These are phyloP conservation scores for Eciton burchellii DNA, from an alignment of 1,140 invertebrate species.

Conservation along the genomic window DNA sequence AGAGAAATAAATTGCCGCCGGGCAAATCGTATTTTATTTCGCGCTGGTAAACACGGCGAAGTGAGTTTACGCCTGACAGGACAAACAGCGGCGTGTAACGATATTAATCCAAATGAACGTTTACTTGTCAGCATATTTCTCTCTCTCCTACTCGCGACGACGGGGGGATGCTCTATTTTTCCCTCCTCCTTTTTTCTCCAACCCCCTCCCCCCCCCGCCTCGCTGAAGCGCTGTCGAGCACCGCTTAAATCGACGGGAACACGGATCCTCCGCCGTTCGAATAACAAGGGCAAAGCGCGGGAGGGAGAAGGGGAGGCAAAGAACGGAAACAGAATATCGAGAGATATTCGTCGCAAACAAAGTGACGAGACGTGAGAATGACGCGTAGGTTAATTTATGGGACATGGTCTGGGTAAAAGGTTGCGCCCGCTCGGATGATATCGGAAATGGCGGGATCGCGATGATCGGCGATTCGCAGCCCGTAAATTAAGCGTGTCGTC, in stretches of 20 bases:
- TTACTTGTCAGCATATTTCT: slow-evolving; percentile 68
- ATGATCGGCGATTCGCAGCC: slow-evolving; percentile 22
- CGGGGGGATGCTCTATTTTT: slow-evolving; percentile 53
- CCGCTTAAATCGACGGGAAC: slow-evolving; percentile 30
- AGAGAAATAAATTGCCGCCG: slow-evolving; percentile 67
- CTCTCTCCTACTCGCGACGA: slow-evolving; percentile 44
- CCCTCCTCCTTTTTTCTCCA: background rate
- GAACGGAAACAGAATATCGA: too few species aligned
- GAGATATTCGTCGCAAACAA: background rate
- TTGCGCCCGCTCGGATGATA: background rate
- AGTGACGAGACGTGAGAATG: slow-evolving; percentile 1
- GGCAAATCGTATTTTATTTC: slow-evolving; percentile 73
- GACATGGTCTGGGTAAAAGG: background rate
- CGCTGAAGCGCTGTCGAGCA: slow-evolving; percentile 19
- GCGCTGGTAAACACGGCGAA: slow-evolving; percentile 68
- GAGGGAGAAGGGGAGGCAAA: too few species aligned
- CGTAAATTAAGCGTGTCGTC: slow-evolving; percentile 50
- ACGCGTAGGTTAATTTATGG: slow-evolving; percentile 16
- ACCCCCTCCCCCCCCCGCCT: too few species aligned
- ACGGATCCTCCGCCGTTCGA: background rate
- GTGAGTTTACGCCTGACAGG: slow-evolving; percentile 69
- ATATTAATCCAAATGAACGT: slow-evolving; percentile 75
- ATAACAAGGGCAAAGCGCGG: too few species aligned
- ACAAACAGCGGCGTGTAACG: slow-evolving; percentile 73
- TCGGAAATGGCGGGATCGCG: background rate